These are phyloP conservation scores for Gulo gulo DNA, from an alignment of 2,113 vertebrate species.

Conservation along the genomic window DNA sequence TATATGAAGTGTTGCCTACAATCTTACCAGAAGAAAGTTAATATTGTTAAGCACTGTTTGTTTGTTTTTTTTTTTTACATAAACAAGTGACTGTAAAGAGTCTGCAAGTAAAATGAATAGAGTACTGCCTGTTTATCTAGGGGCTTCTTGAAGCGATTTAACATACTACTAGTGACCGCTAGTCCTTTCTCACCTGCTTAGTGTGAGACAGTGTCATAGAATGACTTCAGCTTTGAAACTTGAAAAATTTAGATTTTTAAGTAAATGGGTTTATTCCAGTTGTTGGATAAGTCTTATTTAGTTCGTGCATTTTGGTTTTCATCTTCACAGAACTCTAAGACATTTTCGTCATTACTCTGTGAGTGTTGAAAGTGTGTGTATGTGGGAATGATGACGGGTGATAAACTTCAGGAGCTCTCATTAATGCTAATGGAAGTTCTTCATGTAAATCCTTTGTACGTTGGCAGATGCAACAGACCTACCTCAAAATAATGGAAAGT, in stretches of 20 bases:
- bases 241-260: slow-evolving; percentile 55
- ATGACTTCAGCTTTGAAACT: slow-evolving; percentile 6
- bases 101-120: slow-evolving; percentile 28
- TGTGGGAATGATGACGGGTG: background rate
- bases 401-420: slow-evolving; percentile 45
- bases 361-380: background rate
- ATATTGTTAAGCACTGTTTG: background rate
- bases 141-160: slow-evolving; percentile 15
- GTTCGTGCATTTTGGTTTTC: background rate
- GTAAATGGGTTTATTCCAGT: slow-evolving; percentile 19
- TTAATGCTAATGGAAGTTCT: background rate
- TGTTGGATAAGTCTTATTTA: slow-evolving; percentile 20
- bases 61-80: background rate
- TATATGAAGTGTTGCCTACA: slow-evolving; percentile 32
- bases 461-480: slow-evolving; percentile 19
- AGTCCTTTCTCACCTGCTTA: background rate
- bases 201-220: background rate
- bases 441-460: background rate
- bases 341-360: background rate
- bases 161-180: background rate
- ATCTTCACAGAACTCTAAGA: background rate
- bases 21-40: background rate
- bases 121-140: background rate
- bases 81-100: background rate
- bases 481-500: slow-evolving; percentile 32